Percentiles rank a stretch among this genome's conserved stretches.
phyloP scores from a whole-genome alignment of 2,888 invertebrate genomes.

The Phlogophora meticulosa region DNA sequence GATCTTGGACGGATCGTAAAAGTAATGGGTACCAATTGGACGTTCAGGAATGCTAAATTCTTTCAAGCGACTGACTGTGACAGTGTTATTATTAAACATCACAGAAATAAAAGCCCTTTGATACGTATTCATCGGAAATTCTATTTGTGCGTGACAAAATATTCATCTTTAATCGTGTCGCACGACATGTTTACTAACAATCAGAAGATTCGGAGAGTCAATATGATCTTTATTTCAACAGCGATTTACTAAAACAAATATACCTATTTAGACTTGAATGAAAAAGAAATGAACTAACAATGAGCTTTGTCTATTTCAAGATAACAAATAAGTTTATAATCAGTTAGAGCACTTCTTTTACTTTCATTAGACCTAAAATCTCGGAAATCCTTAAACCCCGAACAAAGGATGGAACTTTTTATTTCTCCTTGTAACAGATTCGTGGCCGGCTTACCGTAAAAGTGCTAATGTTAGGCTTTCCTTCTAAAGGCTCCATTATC shows the following conservation, averaged over 20 bases:
- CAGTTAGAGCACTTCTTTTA: background rate
- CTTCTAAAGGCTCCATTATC: constrained; percentile 59
- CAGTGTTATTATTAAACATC: constrained; percentile 57
- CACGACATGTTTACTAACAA: constrained; percentile 15
- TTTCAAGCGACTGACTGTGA: constrained; percentile 48
- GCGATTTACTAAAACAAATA: too few relatives aligned
- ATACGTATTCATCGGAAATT: constrained; percentile 41
- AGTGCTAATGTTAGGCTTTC: constrained; percentile 65
- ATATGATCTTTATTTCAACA: constrained; percentile 12
- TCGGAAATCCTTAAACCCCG: constrained; percentile 31
- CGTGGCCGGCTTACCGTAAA: constrained; percentile 59
- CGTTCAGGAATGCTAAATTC: constrained; percentile 62
- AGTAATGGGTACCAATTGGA: constrained; percentile 62
- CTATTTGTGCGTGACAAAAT: constrained; percentile 40
- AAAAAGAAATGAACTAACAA: too few relatives aligned
- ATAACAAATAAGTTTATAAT: constrained; percentile 5
- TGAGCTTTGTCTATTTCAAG: background rate
- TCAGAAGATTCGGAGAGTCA: constrained; percentile 30
- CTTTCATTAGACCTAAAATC: constrained; percentile 17
- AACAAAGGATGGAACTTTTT: constrained; percentile 56
- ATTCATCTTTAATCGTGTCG: constrained; percentile 39
- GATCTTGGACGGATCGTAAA: constrained; percentile 63
- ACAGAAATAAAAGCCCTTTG: constrained; percentile 50
- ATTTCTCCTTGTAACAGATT: constrained; percentile 57
- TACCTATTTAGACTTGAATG: too few relatives aligned